Base-by-base conservation (phyloP, 2,888 invertebrate genomes). In the Stenurella melanura region DNA sequence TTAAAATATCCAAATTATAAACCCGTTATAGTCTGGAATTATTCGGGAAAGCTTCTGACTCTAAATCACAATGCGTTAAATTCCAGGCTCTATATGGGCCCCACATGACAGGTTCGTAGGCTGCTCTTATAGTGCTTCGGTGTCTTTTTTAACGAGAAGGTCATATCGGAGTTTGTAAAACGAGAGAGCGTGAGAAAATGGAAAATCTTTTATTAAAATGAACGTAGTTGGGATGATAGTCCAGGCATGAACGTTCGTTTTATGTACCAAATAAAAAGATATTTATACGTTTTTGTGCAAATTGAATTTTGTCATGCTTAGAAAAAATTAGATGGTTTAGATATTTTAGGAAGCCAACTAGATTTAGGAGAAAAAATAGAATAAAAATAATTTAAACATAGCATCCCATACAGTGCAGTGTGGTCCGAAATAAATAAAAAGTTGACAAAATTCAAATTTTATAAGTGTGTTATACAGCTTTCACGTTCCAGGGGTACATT, bases 1-100 rank as follows among this genome's bases (percentile, higher is more conserved):
- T 79, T 73, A 75, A 75, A 77, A 77, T 75, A 75, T 75, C 77
- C 63, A 63, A 78, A 78, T 76, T 78, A 76, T 73, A 74, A 76
- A 76, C 78, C 64, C 73, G 63, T 26, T 38, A 30, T 34, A 58
- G 63, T 34, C 21, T 68, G 74, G 64, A 74, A 67, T 77, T 75
- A 79, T 79, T 77, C 76, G 42, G 66, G 74, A 74, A 73, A 80
- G 78, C 76, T 77, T 76, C 79, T 74, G 72, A 71, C 73, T 74
- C 74, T 76, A 80, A 78, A 76, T 78, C 78, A 77, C 69, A 69
- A 71, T 56, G 58, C 60, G 58, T 57, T 64, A 69, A 69, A 75
- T 78, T 71, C 71, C n/a, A 56, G 58, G 42, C 63, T 75, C 56
- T 63, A 66, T 76, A 73, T 67, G 66, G 71, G 74, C 66, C 73